A percentile compares a stretch with the other conserved stretches of the same genome.
These are phyloP conservation scores for Trichonephila clavata DNA, from an alignment of 1,140 invertebrate species.

Conservation along the genomic window DNA sequence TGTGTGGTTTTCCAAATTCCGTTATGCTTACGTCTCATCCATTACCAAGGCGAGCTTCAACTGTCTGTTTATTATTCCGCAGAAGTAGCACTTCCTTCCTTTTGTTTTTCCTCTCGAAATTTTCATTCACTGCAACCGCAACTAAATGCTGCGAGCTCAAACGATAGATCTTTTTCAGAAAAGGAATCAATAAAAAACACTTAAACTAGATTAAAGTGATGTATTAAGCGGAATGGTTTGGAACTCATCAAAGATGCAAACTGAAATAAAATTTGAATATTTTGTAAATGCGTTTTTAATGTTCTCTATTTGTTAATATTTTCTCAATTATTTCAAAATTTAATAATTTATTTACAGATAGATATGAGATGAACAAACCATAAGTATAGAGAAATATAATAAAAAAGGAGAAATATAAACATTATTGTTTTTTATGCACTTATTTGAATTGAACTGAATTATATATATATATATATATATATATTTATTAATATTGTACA, in stretches of 20 bases:
- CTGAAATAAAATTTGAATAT: constrained; percentile 33
- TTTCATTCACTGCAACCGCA: constrained; percentile 24
- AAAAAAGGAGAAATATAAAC: no score
- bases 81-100: background rate
- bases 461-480: no score
- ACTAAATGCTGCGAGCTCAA: background rate
- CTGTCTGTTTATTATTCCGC: constrained; percentile 61
- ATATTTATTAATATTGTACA: no score
- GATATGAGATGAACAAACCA: no score
- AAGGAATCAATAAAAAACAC: background rate
- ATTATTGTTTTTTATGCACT: no score
- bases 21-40: constrained; percentile 24
- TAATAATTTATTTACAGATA: no score
- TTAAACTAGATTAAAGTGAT: constrained; percentile 68
- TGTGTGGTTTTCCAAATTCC: constrained; percentile 38
- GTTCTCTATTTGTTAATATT: background rate
- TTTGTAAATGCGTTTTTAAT: constrained; percentile 48
- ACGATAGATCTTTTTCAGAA: constrained; percentile 16
- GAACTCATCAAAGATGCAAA: constrained; percentile 26
- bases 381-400: no score
- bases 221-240: constrained; percentile 15
- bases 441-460: no score
- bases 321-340: background rate
- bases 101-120: constrained; percentile 34
- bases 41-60: constrained; percentile 5